These are phyloP conservation scores for Amia ocellicauda DNA, from an alignment of 2,113 vertebrate genomes.

Conservation along the genomic window DNA sequence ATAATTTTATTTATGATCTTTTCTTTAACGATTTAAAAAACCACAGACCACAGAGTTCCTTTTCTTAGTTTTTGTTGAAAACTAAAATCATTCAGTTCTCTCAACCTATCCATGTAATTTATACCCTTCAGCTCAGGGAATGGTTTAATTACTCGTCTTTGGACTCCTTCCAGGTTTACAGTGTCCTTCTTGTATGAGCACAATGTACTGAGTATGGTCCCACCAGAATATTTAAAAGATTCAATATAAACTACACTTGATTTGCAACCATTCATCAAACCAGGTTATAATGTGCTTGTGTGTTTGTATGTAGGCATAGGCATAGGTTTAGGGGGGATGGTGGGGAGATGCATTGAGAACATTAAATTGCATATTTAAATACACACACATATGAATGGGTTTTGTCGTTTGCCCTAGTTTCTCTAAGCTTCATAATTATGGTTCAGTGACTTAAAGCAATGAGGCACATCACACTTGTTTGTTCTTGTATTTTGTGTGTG, in stretches of 20 bases:
- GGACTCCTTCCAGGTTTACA: constrained; percentile 6
- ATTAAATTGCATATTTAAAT: not conserved
- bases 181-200: constrained; percentile 17
- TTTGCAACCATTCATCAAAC: constrained; percentile 7
- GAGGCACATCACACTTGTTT: not conserved
- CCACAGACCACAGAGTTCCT: too few relatives aligned
- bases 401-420: not conserved
- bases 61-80: constrained; percentile 12
- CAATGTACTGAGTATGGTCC: constrained; percentile 2
- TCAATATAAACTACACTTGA: constrained; percentile 10
- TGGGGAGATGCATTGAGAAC: too few relatives aligned
- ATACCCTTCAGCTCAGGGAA: constrained; percentile 14
- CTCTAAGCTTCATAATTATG: not conserved
- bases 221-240: constrained; percentile 14
- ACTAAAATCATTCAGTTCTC: constrained; percentile 17
- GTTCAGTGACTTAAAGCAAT: not conserved
- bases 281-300: not conserved
- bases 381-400: not conserved
- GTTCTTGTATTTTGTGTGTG: too few relatives aligned
- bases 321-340: too few relatives aligned
- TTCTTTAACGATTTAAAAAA: too few relatives aligned
- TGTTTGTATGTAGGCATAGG: not conserved
- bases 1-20: too few relatives aligned
- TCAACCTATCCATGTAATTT: constrained; percentile 19
- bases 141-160: constrained; percentile 18